phyloP scores from a whole-genome alignment of 2,888 invertebrate species.

The Xanthorhoe spadicearia region DNA sequence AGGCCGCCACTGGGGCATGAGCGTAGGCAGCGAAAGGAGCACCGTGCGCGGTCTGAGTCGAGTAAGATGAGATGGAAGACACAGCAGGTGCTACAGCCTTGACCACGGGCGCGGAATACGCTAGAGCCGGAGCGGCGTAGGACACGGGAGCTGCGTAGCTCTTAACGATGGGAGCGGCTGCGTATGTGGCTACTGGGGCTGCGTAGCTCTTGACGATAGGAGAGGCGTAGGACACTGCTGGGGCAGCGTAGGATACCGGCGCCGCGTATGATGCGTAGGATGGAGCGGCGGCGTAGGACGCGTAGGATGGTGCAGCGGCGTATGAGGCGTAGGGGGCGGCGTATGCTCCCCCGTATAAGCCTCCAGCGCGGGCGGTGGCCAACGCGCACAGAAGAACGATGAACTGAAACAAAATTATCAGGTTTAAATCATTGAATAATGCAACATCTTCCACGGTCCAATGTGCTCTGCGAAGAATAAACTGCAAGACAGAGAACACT shows the following conservation, averaged over 20 bases:
- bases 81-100: slow-evolving; percentile 56
- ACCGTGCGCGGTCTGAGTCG: slow-evolving; percentile 50
- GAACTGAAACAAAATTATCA: slow-evolving; percentile 64
- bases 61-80: slow-evolving; percentile 49
- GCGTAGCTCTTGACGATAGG: slow-evolving; percentile 41
- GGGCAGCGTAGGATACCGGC: slow-evolving; percentile 55
- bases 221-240: slow-evolving; percentile 36
- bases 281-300: slow-evolving; percentile 35
- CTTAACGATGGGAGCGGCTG: slow-evolving; percentile 48
- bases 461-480: too few relatives aligned
- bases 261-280: slow-evolving; percentile 74
- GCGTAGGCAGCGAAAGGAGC: slow-evolving; percentile 57
- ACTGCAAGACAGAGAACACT: too few relatives aligned
- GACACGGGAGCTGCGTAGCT: slow-evolving; percentile 56
- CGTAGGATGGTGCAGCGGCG: slow-evolving; percentile 53
- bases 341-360: slow-evolving; percentile 62
- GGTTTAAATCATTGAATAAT: slow-evolving; percentile 25
- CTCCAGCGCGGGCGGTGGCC: slow-evolving; percentile 84
- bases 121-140: slow-evolving; percentile 55
- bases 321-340: slow-evolving; percentile 54
- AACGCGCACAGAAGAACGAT: slow-evolving; percentile 83
- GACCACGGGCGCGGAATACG: slow-evolving; percentile 52
- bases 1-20: slow-evolving; percentile 40
- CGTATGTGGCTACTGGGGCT: slow-evolving; percentile 53
- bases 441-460: too few relatives aligned